Evolutionary conservation across 1,140 invertebrate species (phyloP).

Genomic region (Tenebrio molitor): DNA sequence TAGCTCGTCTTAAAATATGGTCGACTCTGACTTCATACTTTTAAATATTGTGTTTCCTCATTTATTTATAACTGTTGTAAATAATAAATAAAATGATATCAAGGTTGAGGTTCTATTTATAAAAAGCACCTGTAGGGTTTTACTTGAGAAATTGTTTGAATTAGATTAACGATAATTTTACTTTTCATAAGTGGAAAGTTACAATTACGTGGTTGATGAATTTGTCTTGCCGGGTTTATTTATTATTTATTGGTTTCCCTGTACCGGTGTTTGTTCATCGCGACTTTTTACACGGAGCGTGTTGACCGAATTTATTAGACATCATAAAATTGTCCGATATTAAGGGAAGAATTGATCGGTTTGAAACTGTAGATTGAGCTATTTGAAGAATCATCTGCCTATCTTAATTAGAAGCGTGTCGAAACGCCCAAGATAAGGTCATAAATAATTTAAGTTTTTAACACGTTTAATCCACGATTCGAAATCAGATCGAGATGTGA

Average conservation of each 20-base stretch:
- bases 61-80: neutral
- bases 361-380: too few species aligned
- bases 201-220: neutral
- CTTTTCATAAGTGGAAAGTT: neutral
- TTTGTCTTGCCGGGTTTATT: neutral
- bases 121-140: neutral
- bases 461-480: constrained; percentile 7
- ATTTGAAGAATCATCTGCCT: constrained; percentile 6
- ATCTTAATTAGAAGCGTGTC: constrained; percentile 16
- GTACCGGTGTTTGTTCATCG: too few species aligned
- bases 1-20: too few species aligned
- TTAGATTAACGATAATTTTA: neutral
- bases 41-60: neutral
- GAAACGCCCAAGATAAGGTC: neutral
- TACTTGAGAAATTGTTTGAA: neutral
- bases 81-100: constrained; percentile 1
- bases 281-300: too few species aligned
- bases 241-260: neutral
- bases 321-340: too few species aligned
- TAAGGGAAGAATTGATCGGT: too few species aligned
- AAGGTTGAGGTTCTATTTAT: constrained; percentile 12
- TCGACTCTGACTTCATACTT: too few species aligned
- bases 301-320: too few species aligned
- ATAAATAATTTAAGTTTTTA: constrained; percentile 32
- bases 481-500: constrained; percentile 3